Conservation (phyloP, 2,888 invertebrate genomes). For the Netelia fuscicornis region DNA sequence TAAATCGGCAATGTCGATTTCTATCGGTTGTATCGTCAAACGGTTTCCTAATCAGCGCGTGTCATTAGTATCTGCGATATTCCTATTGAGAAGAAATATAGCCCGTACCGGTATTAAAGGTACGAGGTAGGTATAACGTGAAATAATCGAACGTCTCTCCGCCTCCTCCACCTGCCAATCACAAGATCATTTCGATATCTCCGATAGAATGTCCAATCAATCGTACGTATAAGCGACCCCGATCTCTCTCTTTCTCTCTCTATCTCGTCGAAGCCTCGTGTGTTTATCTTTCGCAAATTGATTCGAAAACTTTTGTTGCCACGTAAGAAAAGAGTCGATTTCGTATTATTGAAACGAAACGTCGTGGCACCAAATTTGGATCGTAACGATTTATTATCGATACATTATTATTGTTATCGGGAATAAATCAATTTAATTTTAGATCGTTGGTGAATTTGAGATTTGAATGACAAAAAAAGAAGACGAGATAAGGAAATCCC, state of each 20-base stretch:
- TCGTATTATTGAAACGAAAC: constrained; percentile 21
- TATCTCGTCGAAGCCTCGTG: background rate
- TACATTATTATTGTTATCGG: too few species aligned
- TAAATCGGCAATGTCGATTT: constrained; percentile 37
- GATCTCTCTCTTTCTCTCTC: too few species aligned
- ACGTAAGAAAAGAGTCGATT: background rate
- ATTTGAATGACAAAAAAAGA: background rate
- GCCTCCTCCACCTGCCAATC: constrained; percentile 35
- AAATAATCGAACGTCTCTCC: background rate
- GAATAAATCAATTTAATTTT: too few species aligned
- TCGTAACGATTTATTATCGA: too few species aligned
- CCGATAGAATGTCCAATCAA: constrained; percentile 47
- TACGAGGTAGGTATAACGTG: background rate
- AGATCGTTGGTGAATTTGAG: background rate
- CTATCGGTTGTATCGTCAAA: constrained; percentile 12
- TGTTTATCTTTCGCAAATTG: constrained; percentile 42
- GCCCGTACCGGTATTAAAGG: background rate
- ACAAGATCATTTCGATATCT: constrained; percentile 21
- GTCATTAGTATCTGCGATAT: background rate
- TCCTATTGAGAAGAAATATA: background rate
- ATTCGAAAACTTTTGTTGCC: constrained; percentile 10
- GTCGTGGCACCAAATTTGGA: background rate
- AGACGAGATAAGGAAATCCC: background rate
- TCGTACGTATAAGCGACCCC: background rate
- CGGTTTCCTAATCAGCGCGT: constrained; percentile 37